Conservation (phyloP, 2,797 vertebrate genomes). For the Clamator glandarius region DNA sequence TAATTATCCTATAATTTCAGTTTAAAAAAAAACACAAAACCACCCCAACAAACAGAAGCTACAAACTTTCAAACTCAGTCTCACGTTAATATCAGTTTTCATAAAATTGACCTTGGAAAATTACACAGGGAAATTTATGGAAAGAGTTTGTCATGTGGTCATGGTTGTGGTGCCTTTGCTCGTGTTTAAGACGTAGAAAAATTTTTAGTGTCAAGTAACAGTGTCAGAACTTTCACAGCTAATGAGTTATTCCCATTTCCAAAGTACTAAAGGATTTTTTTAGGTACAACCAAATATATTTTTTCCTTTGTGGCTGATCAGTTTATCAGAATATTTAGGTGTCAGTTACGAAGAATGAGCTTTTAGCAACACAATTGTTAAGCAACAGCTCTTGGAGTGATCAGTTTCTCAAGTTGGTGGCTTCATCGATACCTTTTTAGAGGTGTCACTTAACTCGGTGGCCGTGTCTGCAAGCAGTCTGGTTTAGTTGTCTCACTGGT, state of each 20-base stretch:
- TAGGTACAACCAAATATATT: background rate
- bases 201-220: background rate
- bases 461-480: background rate
- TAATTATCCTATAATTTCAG: background rate
- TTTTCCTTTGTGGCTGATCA: background rate
- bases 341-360: background rate
- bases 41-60: background rate
- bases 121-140: background rate
- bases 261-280: background rate
- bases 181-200: background rate
- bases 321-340: background rate
- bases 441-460: background rate
- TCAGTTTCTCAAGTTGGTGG: background rate
- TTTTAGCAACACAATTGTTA: background rate
- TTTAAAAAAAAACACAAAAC: background rate
- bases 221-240: background rate
- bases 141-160: background rate
- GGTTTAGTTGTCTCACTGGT: background rate
- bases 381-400: background rate
- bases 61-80: background rate
- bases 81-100: background rate
- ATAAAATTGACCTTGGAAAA: background rate
- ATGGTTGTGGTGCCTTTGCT: background rate
- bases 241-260: background rate
- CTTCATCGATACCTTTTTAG: background rate